Percentiles rank a stretch among this genome's conserved stretches.
Conservation (phyloP, 2,797 vertebrate species). For the Gadopsis marmoratus region DNA sequence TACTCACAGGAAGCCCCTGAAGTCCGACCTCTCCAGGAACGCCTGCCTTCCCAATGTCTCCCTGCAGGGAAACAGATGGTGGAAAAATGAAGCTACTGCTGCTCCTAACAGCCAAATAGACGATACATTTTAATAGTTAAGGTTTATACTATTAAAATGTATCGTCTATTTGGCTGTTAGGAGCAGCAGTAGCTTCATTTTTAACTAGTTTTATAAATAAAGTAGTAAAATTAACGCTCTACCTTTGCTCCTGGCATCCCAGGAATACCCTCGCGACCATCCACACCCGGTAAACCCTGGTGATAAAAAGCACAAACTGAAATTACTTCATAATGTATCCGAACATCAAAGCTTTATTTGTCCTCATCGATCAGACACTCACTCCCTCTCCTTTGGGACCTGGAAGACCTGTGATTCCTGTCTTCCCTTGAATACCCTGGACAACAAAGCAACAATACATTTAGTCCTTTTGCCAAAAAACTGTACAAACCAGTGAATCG, state of each 20-base stretch:
- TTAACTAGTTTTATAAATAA: slow-evolving; percentile 2
- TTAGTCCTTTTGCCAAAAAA: slow-evolving; percentile 6
- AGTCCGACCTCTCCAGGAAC: slow-evolving; percentile 91
- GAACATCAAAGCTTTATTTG: slow-evolving; percentile 8
- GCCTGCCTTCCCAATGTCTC: slow-evolving; percentile 90
- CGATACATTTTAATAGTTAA: background rate
- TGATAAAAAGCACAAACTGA: slow-evolving; percentile 29
- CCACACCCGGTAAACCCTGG: slow-evolving; percentile 94
- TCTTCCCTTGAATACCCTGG: slow-evolving; percentile 90
- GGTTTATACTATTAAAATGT: too few relatives aligned
- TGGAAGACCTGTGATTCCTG: slow-evolving; percentile 94
- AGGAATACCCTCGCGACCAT: slow-evolving; percentile 95
- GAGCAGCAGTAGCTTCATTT: too few relatives aligned
- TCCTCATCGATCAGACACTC: slow-evolving; percentile 72
- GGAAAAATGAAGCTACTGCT: slow-evolving; percentile 11
- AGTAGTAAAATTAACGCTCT: slow-evolving; percentile 34
- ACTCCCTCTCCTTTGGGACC: slow-evolving; percentile 96
- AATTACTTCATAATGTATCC: background rate
- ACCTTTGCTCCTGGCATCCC: slow-evolving; percentile 97
- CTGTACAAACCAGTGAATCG: background rate
- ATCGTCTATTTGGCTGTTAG: too few relatives aligned
- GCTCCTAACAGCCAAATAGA: slow-evolving; percentile 9
- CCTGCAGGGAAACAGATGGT: slow-evolving; percentile 83
- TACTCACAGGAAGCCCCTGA: slow-evolving; percentile 95
- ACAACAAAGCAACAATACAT: slow-evolving; percentile 35